These are phyloP conservation scores for Homarus gammarus DNA, from an alignment of 2,888 invertebrate species.

Conservation along the genomic window DNA sequence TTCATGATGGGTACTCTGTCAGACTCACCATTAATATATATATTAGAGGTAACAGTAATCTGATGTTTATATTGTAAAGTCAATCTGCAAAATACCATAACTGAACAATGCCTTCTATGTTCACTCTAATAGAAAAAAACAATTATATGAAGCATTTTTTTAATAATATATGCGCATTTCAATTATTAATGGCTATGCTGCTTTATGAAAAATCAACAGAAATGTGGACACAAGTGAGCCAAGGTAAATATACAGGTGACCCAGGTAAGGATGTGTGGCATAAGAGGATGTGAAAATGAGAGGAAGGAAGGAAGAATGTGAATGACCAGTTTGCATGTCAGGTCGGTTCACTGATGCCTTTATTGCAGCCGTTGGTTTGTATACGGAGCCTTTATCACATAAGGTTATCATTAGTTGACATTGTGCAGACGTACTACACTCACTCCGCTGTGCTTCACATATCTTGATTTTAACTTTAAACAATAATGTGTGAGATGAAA, in stretches of 20 bases:
- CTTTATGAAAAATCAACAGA: slow-evolving; percentile 27
- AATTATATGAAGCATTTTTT: not conserved
- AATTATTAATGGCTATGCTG: slow-evolving; percentile 35
- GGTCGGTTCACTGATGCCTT: too few species aligned
- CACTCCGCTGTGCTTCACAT: too few species aligned
- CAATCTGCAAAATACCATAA: not conserved
- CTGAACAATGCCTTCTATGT: not conserved
- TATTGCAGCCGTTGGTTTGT: too few species aligned
- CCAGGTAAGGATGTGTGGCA: slow-evolving; percentile 5
- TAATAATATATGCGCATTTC: not conserved
- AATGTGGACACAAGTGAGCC: not conserved
- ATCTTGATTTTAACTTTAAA: too few species aligned
- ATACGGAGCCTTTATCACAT: too few species aligned
- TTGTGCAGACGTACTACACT: too few species aligned
- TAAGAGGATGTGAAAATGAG: not conserved
- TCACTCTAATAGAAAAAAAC: not conserved
- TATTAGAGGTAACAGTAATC: too few species aligned
- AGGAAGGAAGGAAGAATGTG: not conserved
- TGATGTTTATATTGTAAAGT: too few species aligned
- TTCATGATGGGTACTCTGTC: too few species aligned
- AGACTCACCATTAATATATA: too few species aligned
- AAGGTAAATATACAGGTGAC: not conserved
- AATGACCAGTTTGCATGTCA: not conserved
- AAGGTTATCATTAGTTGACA: too few species aligned
- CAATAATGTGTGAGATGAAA: too few species aligned